A percentile compares a stretch with the other conserved stretches of the same genome.
These are phyloP conservation scores for Apis cerana DNA, from an alignment of 1,140 invertebrate genomes.

Conservation along the genomic window DNA sequence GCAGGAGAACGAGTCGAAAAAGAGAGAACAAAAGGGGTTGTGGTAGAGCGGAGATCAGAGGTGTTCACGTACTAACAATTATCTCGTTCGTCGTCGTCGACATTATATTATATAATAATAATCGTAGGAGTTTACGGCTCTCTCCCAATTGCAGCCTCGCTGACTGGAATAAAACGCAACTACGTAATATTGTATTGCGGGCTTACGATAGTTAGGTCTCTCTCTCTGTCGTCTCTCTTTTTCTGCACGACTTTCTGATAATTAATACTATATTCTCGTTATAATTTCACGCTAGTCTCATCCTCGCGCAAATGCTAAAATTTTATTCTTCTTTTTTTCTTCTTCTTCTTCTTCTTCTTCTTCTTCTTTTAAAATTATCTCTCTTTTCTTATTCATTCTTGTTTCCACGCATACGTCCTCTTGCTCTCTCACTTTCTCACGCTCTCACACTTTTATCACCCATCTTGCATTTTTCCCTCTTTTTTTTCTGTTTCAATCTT, in stretches of 20 bases:
- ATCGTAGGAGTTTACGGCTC: constrained; percentile 28
- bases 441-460: constrained; percentile 47
- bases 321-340: neutral
- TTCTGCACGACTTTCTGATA: constrained; percentile 24
- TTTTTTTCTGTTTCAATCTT: constrained; percentile 3
- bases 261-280: constrained; percentile 50
- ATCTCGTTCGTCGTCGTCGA: constrained; percentile 8
- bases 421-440: constrained; percentile 17
- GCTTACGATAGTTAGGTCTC: constrained; percentile 54
- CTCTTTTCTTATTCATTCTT: constrained; percentile 33
- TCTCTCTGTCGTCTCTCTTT: constrained; percentile 43
- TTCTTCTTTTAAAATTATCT: neutral
- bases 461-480: constrained; percentile 5
- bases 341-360: neutral
- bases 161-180: constrained; percentile 52
- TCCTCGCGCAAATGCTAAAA: constrained; percentile 17
- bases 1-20: constrained; percentile 37
- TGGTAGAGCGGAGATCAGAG: constrained; percentile 54
- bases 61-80: constrained; percentile 24
- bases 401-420: constrained; percentile 10
- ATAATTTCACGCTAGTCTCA: constrained; percentile 40
- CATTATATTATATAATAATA: constrained; percentile 24
- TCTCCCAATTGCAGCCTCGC: constrained; percentile 31
- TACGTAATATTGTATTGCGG: constrained; percentile 43
- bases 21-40: constrained; percentile 43